Conservation (phyloP, 2,113 vertebrate genomes). For the Hiodon alosoides region DNA sequence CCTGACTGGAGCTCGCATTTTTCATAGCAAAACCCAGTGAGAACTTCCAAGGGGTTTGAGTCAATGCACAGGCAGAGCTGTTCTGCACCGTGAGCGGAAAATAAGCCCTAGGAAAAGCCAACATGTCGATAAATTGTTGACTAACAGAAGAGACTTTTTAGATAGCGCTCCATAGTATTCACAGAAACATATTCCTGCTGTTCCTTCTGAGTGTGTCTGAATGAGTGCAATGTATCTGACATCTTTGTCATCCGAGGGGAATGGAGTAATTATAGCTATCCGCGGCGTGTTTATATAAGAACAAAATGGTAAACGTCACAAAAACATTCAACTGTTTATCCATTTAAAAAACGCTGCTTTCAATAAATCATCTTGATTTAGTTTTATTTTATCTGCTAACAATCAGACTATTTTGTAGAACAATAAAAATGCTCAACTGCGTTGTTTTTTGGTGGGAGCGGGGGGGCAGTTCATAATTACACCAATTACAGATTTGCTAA, state of each 20-base stretch:
- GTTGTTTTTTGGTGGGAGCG: too few species aligned
- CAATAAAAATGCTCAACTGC: background rate
- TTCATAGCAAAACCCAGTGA: slow-evolving; percentile 1
- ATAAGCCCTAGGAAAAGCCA: background rate
- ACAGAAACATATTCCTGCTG: background rate
- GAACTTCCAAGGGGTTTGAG: background rate
- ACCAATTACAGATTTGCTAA: slow-evolving; percentile 10
- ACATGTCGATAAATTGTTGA: too few species aligned
- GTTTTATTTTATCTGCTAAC: background rate
- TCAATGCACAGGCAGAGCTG: background rate
- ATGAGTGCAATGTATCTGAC: too few species aligned
- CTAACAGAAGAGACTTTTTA: too few species aligned
- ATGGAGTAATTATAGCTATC: too few species aligned
- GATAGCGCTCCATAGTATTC: background rate
- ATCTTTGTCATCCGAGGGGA: too few species aligned
- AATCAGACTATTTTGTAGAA: background rate
- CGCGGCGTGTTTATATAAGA: slow-evolving; percentile 1
- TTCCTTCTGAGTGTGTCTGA: background rate
- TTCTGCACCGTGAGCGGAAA: background rate
- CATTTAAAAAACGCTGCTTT: background rate
- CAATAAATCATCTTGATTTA: too few species aligned
- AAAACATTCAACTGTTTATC: slow-evolving; percentile 1
- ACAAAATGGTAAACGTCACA: background rate
- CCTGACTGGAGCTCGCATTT: background rate
- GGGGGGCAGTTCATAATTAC: background rate